Conservation (phyloP, 2,888 invertebrate genomes). For the Chrysolina haemoptera region DNA sequence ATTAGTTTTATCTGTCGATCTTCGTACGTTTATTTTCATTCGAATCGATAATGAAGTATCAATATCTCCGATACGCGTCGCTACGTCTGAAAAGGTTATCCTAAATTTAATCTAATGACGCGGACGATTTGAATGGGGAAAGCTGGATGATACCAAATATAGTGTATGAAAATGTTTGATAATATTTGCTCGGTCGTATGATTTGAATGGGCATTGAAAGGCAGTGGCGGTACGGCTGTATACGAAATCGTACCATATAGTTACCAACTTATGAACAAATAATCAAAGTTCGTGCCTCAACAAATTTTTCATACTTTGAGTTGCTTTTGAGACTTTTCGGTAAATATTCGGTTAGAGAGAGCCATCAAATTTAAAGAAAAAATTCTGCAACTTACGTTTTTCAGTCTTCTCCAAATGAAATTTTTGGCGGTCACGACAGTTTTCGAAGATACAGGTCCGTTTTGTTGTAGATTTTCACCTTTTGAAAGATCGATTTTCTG, state of each 20-base stretch:
- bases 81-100: slow-evolving; percentile 45
- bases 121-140: slow-evolving; percentile 31
- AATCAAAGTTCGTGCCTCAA: too few species aligned
- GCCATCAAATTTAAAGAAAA: too few species aligned
- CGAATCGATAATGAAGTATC: slow-evolving; percentile 38
- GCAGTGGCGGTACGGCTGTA: slow-evolving; percentile 24
- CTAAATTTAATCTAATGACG: slow-evolving; percentile 32
- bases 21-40: slow-evolving; percentile 35
- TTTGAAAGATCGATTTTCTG: too few species aligned
- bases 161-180: slow-evolving; percentile 22
- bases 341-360: too few species aligned
- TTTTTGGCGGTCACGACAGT: too few species aligned
- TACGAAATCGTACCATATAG: neutral
- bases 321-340: too few species aligned
- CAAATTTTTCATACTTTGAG: too few species aligned
- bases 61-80: slow-evolving; percentile 42
- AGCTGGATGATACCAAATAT: slow-evolving; percentile 31
- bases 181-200: slow-evolving; percentile 17
- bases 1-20: slow-evolving; percentile 36
- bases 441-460: too few species aligned
- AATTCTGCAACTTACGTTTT: too few species aligned
- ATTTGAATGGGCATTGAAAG: slow-evolving; percentile 13
- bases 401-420: too few species aligned
- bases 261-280: too few species aligned
- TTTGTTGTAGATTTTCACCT: too few species aligned